Evolutionary conservation across 2,888 invertebrate genomes (phyloP).

Genomic region (Leptura quadrifasciata): DNA sequence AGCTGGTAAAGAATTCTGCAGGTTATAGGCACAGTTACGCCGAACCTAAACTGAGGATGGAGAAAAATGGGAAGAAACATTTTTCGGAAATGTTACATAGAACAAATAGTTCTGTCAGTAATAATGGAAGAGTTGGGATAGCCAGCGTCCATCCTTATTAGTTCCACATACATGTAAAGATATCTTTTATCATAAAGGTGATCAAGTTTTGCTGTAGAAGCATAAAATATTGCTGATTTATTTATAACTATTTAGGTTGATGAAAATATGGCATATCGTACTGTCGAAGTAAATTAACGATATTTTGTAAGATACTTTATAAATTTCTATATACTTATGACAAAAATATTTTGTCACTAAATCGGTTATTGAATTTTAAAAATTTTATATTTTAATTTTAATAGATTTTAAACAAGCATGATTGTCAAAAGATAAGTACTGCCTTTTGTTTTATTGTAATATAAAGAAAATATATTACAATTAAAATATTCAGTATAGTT

Average conservation of each 20-base stretch:
- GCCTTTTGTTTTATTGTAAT: slow-evolving; percentile 26
- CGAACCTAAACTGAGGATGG: slow-evolving; percentile 76
- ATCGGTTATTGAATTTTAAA: background rate
- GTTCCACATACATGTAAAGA: background rate
- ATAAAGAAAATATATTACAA: slow-evolving; percentile 29
- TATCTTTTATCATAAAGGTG: slow-evolving; percentile 10
- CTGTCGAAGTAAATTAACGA: background rate
- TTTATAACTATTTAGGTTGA: background rate
- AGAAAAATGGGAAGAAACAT: slow-evolving; percentile 67
- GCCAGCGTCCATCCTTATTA: slow-evolving; percentile 73
- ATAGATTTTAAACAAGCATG: background rate
- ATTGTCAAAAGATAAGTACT: background rate
- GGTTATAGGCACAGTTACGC: slow-evolving; percentile 80
- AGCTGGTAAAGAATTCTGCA: slow-evolving; percentile 62
- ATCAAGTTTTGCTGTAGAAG: background rate
- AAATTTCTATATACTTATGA: background rate
- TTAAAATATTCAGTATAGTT: slow-evolving; percentile 12
- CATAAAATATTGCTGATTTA: background rate
- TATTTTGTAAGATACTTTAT: slow-evolving; percentile 2
- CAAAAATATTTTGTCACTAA: background rate
- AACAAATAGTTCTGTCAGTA: slow-evolving; percentile 71
- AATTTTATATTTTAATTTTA: slow-evolving; percentile 7
- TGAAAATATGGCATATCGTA: background rate
- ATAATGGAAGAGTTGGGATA: slow-evolving; percentile 72
- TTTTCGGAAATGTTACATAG: slow-evolving; percentile 71